These are phyloP conservation scores for Aphelenchoides besseyi DNA, from an alignment of 1,140 invertebrate genomes.

Conservation along the genomic window DNA sequence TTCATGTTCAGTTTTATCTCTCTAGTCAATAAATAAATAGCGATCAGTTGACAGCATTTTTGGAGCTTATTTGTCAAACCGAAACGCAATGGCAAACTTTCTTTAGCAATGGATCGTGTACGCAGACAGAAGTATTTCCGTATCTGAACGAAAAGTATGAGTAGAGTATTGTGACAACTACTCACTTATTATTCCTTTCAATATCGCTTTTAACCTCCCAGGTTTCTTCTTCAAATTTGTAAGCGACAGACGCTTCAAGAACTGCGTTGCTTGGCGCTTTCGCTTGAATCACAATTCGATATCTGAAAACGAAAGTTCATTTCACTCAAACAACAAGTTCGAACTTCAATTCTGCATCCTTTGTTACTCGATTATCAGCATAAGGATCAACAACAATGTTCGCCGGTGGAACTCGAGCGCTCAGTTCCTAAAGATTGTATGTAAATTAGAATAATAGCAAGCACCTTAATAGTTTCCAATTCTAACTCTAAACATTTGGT, in stretches of 20 bases:
- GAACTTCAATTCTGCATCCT: constrained; percentile 6
- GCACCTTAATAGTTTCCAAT: constrained; percentile 6
- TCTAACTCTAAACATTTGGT: neutral
- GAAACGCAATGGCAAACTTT: constrained; percentile 43
- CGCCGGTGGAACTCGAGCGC: constrained; percentile 32
- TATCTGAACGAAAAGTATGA: constrained; percentile 39
- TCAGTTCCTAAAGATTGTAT: constrained; percentile 16
- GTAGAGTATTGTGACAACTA: no score
- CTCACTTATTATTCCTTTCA: constrained; percentile 49
- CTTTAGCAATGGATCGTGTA: constrained; percentile 31
- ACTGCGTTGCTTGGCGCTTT: constrained; percentile 38
- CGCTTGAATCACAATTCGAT: constrained; percentile 37
- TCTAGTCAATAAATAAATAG: neutral
- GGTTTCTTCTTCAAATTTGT: constrained; percentile 30
- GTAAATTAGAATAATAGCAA: neutral
- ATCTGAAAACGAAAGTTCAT: constrained; percentile 24
- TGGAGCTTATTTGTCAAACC: neutral
- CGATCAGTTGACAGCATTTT: neutral
- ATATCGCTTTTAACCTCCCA: constrained; percentile 38
- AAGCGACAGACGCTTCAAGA: constrained; percentile 35
- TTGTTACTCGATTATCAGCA: constrained; percentile 14
- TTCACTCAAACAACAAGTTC: neutral
- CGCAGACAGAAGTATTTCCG: constrained; percentile 38
- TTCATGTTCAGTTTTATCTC: neutral
- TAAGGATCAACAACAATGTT: constrained; percentile 41